These are phyloP conservation scores for Pseudoatta argentina DNA, from an alignment of 1,140 invertebrate species.

Conservation along the genomic window DNA sequence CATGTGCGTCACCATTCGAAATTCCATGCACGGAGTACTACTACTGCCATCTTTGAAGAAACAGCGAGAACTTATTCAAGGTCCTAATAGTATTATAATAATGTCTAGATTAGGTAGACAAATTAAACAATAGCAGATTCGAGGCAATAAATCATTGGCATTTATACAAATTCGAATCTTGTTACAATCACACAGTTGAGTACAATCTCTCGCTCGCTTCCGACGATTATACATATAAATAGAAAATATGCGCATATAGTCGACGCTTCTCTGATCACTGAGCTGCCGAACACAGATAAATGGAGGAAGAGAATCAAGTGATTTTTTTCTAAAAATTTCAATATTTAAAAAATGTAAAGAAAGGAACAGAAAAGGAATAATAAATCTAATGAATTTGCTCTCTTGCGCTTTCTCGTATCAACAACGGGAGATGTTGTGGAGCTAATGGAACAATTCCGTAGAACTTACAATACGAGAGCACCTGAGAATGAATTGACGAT, in stretches of 20 bases:
- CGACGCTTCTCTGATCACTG: background rate
- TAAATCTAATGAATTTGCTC: too few relatives aligned
- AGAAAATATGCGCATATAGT: background rate
- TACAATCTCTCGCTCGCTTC: slow-evolving; percentile 36
- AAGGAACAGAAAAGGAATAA: background rate
- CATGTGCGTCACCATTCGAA: too few relatives aligned
- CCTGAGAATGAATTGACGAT: background rate
- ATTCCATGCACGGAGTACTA: too few relatives aligned
- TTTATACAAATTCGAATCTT: slow-evolving; percentile 52
- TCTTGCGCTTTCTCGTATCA: too few relatives aligned
- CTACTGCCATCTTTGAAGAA: too few relatives aligned
- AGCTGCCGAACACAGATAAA: slow-evolving; percentile 2
- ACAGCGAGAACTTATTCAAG: too few relatives aligned
- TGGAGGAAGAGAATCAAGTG: background rate
- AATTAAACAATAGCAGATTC: background rate
- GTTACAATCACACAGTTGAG: slow-evolving; percentile 34
- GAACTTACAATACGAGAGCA: background rate
- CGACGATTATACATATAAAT: slow-evolving; percentile 4
- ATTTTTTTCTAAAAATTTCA: slow-evolving; percentile 37
- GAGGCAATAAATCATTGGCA: slow-evolving; percentile 33
- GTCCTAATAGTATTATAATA: background rate
- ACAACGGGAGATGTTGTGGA: too few relatives aligned
- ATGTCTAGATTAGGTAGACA: background rate
- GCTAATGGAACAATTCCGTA: too few relatives aligned
- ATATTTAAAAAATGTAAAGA: slow-evolving; percentile 25